Percentiles rank a stretch among this genome's conserved stretches.
phyloP scores from a whole-genome alignment of 2,888 invertebrate genomes.

The Ischnus inquisitorius region DNA sequence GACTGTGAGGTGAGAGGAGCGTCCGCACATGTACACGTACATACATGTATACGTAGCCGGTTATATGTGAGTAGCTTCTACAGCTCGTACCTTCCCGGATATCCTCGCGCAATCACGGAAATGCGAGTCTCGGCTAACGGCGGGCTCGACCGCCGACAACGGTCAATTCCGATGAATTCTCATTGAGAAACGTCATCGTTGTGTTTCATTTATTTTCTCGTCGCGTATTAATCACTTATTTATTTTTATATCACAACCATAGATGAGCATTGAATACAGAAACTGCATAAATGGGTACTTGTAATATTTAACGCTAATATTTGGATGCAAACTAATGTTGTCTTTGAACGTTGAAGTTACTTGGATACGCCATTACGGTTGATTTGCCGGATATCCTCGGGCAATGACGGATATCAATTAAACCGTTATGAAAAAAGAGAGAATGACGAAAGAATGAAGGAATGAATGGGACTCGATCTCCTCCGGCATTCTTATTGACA shows the following conservation, averaged over 20 bases:
- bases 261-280: background rate
- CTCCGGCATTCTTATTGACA: slow-evolving; percentile 59
- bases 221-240: slow-evolving; percentile 17
- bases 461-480: slow-evolving; percentile 39
- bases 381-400: background rate
- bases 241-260: background rate
- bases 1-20: slow-evolving; percentile 38
- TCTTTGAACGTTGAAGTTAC: background rate
- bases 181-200: slow-evolving; percentile 46
- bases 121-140: slow-evolving; percentile 55
- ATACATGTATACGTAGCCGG: background rate
- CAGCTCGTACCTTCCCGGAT: slow-evolving; percentile 63
- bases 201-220: slow-evolving; percentile 14
- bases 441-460: background rate
- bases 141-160: slow-evolving; percentile 21
- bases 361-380: background rate
- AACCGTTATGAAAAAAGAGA: background rate
- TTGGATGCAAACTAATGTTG: background rate
- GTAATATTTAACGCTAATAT: background rate
- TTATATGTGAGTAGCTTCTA: slow-evolving; percentile 37
- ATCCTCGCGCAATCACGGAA: slow-evolving; percentile 68
- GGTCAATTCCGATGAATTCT: slow-evolving; percentile 49
- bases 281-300: background rate
- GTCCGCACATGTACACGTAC: background rate
- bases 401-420: slow-evolving; percentile 6